phyloP scores from a whole-genome alignment of 30 jellyfish, hydroid and myxozoan species.

The Hydractinia echinata region DNA sequence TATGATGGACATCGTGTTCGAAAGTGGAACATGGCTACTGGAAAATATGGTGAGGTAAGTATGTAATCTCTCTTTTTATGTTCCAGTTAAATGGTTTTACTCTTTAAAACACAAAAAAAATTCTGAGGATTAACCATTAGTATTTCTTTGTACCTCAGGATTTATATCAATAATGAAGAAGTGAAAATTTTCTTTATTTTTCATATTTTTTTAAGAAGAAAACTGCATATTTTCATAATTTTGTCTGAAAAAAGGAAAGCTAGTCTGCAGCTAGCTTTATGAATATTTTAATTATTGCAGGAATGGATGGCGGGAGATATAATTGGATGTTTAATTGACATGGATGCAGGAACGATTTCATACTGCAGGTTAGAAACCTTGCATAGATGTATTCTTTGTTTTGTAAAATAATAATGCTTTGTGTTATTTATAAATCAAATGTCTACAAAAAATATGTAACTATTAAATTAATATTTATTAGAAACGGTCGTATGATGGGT shows the following conservation, averaged over 20 bases:
- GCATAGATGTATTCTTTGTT: not conserved
- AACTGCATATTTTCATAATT: not conserved
- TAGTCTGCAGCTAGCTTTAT: not conserved
- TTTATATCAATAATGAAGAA: too few species aligned
- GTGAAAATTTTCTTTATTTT: not conserved
- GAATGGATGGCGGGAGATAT: conserved; percentile 99
- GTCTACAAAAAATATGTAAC: not conserved
- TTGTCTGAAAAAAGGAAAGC: not conserved
- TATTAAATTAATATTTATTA: not conserved
- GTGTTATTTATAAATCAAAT: not conserved
- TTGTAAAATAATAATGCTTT: not conserved
- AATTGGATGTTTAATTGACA: conserved; percentile 85
- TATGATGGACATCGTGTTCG: conserved; percentile 99
- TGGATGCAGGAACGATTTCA: conserved; percentile 88
- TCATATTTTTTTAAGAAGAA: not conserved
- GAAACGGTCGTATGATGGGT: conserved; percentile 90
- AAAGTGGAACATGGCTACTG: conserved; percentile 98
- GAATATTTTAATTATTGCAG: conserved; percentile 24
- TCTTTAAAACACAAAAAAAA: not conserved
- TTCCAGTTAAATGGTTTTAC: not conserved
- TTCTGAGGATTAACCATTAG: not conserved
- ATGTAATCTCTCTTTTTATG: not conserved
- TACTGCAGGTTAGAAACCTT: conserved; percentile 56
- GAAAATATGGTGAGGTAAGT: conserved; percentile 96
- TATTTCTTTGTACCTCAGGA: too few species aligned